Base-by-base conservation (phyloP, 2,113 vertebrate genomes). In the Chloropsis hardwickii region DNA sequence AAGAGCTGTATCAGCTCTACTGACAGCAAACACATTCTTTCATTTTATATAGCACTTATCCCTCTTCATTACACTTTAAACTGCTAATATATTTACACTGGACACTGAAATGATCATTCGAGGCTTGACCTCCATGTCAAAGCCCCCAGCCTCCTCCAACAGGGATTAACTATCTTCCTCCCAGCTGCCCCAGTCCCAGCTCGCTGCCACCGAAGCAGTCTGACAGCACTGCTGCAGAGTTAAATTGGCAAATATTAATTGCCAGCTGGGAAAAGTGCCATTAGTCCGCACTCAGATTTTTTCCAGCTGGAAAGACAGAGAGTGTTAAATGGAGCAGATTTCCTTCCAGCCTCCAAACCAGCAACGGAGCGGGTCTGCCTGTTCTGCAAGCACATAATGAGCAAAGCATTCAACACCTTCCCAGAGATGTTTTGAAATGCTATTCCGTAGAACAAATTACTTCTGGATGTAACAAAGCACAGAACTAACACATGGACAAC, bases 201-300 rank as follows among this genome's bases (percentile, higher is more conserved):
- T 28, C 16, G 0, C 67, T 24, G 64, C 72, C 64, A 6, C 54
- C 1, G 0, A 37, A 39, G 51, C 89, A 53, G 82, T 33, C 87
- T 45, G 51, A 37, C 82, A 95, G 86, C 80, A 70, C 35, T 2
- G 48, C n/a, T 74, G 77, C 80, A 29, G 74, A 89, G 51, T 85
- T 85, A 61, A 82, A 91, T 24, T 19, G 0, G 81, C 78, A 91
- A 91, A 95, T 92, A 95, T 91, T 95, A 94, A 94, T 84, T 92
- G 86, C 79, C 89, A 76, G 61, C 84, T 81, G 93, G 94, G 87
- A 97, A 69, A 91, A 51, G 28, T 87, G 87, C 81, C 94, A 87
- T 78, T 69, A 92, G 65, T 22, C 92, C 25, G 4, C 91, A 61
- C 69, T 83, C 88, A 27, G 31, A 50, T 40, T 73, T 71, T 5